Evolutionary conservation across 23 tunicate species (phyloP).

Genomic region (Corella eumyota): DNA sequence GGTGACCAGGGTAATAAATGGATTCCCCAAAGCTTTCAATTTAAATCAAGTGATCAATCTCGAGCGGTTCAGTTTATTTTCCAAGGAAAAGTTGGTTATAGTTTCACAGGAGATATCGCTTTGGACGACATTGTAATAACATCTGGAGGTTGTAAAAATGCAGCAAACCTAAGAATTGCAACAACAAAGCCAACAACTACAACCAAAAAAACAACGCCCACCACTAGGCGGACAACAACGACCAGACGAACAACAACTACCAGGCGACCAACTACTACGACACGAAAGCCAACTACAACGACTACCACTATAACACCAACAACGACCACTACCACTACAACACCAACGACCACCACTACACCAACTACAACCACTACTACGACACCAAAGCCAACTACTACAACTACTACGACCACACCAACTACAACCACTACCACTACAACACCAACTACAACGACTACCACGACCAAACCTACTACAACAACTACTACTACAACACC

Average conservation of each 20-base stretch:
- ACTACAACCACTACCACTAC: slow-evolving; percentile 27
- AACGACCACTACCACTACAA: slow-evolving; percentile 25
- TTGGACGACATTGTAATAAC: slow-evolving; percentile 55
- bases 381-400: slow-evolving; percentile 8
- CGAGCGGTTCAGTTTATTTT: slow-evolving; percentile 39
- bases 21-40: slow-evolving; percentile 26
- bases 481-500: slow-evolving; percentile 30
- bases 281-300: background rate
- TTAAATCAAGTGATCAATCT: slow-evolving; percentile 5
- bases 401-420: slow-evolving; percentile 20
- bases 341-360: slow-evolving; percentile 23
- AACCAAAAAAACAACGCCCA: slow-evolving; percentile 28
- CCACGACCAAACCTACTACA: slow-evolving; percentile 29
- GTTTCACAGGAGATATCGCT: slow-evolving; percentile 89
- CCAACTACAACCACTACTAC: slow-evolving; percentile 11
- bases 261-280: slow-evolving; percentile 11
- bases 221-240: slow-evolving; percentile 20
- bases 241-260: slow-evolving; percentile 17
- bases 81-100: slow-evolving; percentile 69
- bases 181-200: slow-evolving; percentile 29
- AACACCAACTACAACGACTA: slow-evolving; percentile 20
- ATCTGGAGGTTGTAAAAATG: slow-evolving; percentile 32
- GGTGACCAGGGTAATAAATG: slow-evolving; percentile 75
- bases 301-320: slow-evolving; percentile 28
- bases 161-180: background rate